These are phyloP conservation scores for Acrocyrtus sp. DNA, from an alignment of 2,888 invertebrate species.

Conservation along the genomic window DNA sequence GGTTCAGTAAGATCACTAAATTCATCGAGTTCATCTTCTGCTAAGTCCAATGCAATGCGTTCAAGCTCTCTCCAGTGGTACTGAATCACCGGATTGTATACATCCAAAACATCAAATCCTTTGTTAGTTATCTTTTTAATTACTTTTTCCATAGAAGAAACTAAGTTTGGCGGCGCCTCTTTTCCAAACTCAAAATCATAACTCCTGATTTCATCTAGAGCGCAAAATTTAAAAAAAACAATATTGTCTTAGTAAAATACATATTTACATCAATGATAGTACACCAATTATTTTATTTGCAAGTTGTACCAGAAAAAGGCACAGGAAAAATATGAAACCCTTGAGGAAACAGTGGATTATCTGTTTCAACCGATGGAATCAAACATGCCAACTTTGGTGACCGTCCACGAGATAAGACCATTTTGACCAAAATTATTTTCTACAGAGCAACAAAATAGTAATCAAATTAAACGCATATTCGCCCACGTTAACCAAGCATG, in stretches of 20 bases:
- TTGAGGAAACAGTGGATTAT: constrained; percentile 52
- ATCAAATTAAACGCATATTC: too few species aligned
- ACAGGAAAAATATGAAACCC: constrained; percentile 58
- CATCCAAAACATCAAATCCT: constrained; percentile 44
- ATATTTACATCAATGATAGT: too few species aligned
- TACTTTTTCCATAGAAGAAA: constrained; percentile 50
- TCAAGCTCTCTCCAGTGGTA: constrained; percentile 52
- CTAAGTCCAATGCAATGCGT: constrained; percentile 40
- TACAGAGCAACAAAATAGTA: constrained; percentile 20
- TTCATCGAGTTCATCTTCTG: constrained; percentile 44
- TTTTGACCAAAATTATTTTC: constrained; percentile 57
- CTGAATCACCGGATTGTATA: constrained; percentile 55
- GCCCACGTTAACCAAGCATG: too few species aligned
- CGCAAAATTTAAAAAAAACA: too few species aligned
- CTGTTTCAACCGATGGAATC: constrained; percentile 47
- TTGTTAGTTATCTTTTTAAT: constrained; percentile 56
- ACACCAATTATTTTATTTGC: too few species aligned
- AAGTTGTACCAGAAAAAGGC: constrained; percentile 54
- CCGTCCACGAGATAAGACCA: constrained; percentile 53
- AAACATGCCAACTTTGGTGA: constrained; percentile 56
- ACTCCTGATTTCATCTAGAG: constrained; percentile 45
- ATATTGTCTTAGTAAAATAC: too few species aligned
- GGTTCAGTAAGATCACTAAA: constrained; percentile 57
- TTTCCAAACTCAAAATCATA: constrained; percentile 23
- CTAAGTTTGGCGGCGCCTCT: constrained; percentile 1